Percentiles rank a stretch among this genome's conserved stretches.
Evolutionary conservation across 2,888 invertebrate species (phyloP).

Genomic region (Unio pictorum): DNA sequence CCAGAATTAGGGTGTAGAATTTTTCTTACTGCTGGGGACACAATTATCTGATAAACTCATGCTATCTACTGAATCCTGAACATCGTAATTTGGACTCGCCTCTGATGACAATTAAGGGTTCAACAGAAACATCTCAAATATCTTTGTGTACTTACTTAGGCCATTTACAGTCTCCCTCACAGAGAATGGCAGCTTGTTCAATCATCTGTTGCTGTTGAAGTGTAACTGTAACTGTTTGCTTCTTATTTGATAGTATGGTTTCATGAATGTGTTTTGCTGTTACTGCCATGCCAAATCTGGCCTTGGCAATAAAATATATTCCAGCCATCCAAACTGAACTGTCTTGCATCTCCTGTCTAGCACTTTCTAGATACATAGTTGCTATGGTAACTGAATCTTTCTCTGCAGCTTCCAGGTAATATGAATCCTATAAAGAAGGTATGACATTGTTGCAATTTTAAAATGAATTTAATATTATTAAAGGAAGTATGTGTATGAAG

Average conservation of each 20-base stretch:
- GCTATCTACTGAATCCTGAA: no score
- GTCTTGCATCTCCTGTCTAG: constrained; percentile 11
- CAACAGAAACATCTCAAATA: no score
- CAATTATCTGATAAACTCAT: no score
- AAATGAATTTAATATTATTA: no score
- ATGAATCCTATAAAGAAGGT: constrained; percentile 27
- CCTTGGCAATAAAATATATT: constrained; percentile 38
- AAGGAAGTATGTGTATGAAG: no score
- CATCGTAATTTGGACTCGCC: no score
- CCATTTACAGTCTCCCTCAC: no score
- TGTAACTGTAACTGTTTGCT: constrained; percentile 7
- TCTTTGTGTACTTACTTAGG: constrained; percentile 24
- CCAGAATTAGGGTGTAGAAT: no score
- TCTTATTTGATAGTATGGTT: constrained; percentile 17
- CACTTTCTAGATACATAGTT: constrained; percentile 18
- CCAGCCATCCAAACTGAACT: constrained; percentile 28
- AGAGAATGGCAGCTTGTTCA: constrained; percentile 36
- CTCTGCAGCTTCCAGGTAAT: constrained; percentile 17
- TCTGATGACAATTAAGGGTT: no score
- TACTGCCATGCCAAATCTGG: constrained; percentile 42
- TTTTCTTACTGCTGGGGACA: no score
- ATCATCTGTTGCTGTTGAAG: constrained; percentile 22
- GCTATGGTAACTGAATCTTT: constrained; percentile 16
- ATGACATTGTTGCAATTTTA: no score
- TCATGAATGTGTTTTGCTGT: constrained; percentile 38